A percentile compares a stretch with the other conserved stretches of the same genome.
Evolutionary conservation across 1,140 invertebrate genomes (phyloP).

Genomic region (Halesus radiatus): DNA sequence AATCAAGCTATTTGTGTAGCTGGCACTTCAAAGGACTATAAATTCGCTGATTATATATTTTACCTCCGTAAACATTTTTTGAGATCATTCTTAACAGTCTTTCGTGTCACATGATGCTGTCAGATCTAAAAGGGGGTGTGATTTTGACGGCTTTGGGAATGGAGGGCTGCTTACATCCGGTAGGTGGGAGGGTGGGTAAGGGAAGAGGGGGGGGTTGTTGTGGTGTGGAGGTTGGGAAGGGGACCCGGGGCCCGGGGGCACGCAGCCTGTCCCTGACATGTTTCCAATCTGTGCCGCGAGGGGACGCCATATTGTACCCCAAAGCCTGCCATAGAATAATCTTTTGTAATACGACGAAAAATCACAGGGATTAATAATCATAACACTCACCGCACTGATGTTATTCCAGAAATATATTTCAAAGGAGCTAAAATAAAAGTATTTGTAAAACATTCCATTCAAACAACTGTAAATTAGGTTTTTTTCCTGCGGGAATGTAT

Average conservation of each 20-base stretch:
- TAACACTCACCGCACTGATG: neutral
- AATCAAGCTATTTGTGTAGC: neutral
- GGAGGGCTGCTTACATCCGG: conserved; percentile 28
- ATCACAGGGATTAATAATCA: conserved; percentile 2
- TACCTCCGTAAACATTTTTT: conserved; percentile 8
- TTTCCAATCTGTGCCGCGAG: conserved; percentile 48
- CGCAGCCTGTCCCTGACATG: conserved; percentile 44
- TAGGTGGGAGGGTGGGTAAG: neutral
- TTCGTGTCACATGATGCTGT: conserved; percentile 35
- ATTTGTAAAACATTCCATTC: neutral
- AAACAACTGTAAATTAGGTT: too few species aligned
- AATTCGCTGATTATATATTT: conserved; percentile 1
- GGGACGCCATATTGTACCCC: conserved; percentile 31
- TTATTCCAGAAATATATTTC: neutral
- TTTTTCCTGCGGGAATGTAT: too few species aligned
- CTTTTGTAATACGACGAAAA: conserved; percentile 9
- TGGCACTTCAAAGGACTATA: neutral
- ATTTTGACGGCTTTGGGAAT: conserved; percentile 37
- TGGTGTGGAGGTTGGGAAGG: conserved; percentile 1
- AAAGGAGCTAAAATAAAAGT: neutral
- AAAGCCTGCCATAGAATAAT: conserved; percentile 14
- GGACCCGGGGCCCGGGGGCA: neutral
- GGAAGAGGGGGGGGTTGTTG: neutral
- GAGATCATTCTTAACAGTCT: conserved; percentile 34
- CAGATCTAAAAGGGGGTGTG: conserved; percentile 39